phyloP scores from a whole-genome alignment of 2,888 invertebrate species.

The Leucania comma region DNA sequence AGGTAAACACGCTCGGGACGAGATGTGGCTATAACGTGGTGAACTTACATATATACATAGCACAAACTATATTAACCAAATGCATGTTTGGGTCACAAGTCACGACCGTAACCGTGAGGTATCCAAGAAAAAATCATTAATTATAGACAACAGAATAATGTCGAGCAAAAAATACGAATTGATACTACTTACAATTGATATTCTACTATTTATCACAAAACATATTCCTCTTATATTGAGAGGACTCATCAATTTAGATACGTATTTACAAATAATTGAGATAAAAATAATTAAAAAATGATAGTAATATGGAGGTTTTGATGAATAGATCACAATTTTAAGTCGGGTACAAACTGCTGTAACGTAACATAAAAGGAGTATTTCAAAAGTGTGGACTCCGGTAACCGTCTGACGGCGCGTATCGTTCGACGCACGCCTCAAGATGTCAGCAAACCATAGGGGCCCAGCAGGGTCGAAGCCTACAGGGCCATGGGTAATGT shows the following conservation, averaged over 20 bases:
- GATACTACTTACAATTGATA: slow-evolving; percentile 42
- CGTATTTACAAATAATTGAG: slow-evolving; percentile 43
- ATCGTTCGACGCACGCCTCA: too few relatives aligned
- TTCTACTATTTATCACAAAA: slow-evolving; percentile 49
- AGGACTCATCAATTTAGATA: slow-evolving; percentile 43
- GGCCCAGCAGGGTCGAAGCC: too few relatives aligned
- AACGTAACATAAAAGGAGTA: too few relatives aligned
- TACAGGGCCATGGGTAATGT: too few relatives aligned
- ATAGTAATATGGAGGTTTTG: slow-evolving; percentile 1
- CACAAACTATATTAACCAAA: slow-evolving; percentile 67
- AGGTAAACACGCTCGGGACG: slow-evolving; percentile 66
- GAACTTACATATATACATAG: slow-evolving; percentile 59
- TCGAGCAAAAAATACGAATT: slow-evolving; percentile 40
- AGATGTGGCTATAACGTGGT: slow-evolving; percentile 58
- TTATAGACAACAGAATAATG: slow-evolving; percentile 50
- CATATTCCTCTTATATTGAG: slow-evolving; percentile 32
- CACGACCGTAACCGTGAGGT: slow-evolving; percentile 55
- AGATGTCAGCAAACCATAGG: too few relatives aligned
- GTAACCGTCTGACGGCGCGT: too few relatives aligned
- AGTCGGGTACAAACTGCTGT: too few relatives aligned
- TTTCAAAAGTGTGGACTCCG: too few relatives aligned
- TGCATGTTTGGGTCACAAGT: slow-evolving; percentile 58
- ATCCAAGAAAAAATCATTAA: slow-evolving; percentile 46
- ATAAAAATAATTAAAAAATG: slow-evolving; percentile 29
- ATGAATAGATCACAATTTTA: slow-evolving; percentile 8